These are phyloP conservation scores for Xestobium rufovillosum DNA, from an alignment of 2,888 invertebrate genomes.

Conservation along the genomic window DNA sequence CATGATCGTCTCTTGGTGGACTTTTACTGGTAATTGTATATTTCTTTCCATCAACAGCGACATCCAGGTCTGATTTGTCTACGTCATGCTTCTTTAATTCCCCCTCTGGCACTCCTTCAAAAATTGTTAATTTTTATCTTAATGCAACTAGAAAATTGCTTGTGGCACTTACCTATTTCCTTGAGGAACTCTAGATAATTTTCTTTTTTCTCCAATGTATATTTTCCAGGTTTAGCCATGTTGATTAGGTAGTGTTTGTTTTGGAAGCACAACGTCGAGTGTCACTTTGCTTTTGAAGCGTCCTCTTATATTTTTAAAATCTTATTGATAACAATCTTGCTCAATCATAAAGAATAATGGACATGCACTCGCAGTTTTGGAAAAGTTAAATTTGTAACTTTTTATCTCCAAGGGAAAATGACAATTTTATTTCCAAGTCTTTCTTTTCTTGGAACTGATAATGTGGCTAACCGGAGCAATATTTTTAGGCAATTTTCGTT, in stretches of 20 bases:
- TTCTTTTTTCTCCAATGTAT: slow-evolving; percentile 24
- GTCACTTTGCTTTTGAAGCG: slow-evolving; percentile 11
- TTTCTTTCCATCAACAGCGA: slow-evolving; percentile 19
- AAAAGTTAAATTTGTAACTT: too few species aligned
- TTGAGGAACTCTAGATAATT: slow-evolving; percentile 27
- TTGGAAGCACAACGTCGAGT: slow-evolving; percentile 9
- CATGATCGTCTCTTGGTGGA: too few species aligned
- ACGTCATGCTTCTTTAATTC: slow-evolving; percentile 20
- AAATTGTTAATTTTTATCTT: slow-evolving; percentile 4
- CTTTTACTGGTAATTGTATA: slow-evolving; percentile 13
- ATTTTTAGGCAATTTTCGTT: too few species aligned
- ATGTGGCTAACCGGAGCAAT: too few species aligned
- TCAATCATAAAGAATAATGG: too few species aligned
- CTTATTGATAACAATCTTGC: too few species aligned
- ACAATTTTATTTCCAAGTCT: too few species aligned
- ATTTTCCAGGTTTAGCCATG: slow-evolving; percentile 23
- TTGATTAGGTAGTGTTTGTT: slow-evolving; percentile 9
- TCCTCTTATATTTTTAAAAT: too few species aligned
- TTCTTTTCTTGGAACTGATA: too few species aligned
- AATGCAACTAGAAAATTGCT: not conserved
- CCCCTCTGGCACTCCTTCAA: slow-evolving; percentile 23
- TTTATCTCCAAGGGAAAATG: too few species aligned
- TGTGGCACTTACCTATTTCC: slow-evolving; percentile 24
- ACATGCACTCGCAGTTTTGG: too few species aligned
- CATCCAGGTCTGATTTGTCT: slow-evolving; percentile 21